Evolutionary conservation across 2,113 vertebrate genomes (phyloP).

Genomic region (Leucoraja erinaceus): DNA sequence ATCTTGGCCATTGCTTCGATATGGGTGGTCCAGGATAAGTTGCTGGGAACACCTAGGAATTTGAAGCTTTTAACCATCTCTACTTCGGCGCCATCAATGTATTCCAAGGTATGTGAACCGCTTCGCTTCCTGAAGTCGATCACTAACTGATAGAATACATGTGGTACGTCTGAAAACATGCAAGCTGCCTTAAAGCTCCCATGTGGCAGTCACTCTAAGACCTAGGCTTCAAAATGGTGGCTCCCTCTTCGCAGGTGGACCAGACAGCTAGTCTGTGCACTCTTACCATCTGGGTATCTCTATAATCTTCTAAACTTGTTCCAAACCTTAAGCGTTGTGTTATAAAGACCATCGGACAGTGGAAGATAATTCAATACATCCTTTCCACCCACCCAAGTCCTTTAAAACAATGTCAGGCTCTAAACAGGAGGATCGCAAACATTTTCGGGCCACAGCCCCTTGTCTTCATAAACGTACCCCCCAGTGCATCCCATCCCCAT

Average conservation of each 20-base stretch:
- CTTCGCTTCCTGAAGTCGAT: not conserved
- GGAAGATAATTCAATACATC: not conserved
- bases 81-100: too few species aligned
- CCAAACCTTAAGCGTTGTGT: not conserved
- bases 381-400: slow-evolving; percentile 10
- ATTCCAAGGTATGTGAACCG: too few species aligned
- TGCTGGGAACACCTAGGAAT: too few species aligned
- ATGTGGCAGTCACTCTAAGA: not conserved
- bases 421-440: too few species aligned
- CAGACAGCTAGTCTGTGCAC: not conserved
- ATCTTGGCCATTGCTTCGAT: too few species aligned
- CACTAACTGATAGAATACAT: not conserved
- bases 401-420: slow-evolving; percentile 20
- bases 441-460: too few species aligned
- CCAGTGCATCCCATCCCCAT: too few species aligned
- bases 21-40: too few species aligned
- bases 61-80: too few species aligned
- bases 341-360: not conserved
- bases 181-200: not conserved
- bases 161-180: not conserved
- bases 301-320: not conserved
- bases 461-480: too few species aligned
- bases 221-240: not conserved
- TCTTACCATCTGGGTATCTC: not conserved
- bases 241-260: not conserved